Evolutionary conservation across 2,797 vertebrate genomes (phyloP).

Genomic region (Sebastes diaconus): DNA sequence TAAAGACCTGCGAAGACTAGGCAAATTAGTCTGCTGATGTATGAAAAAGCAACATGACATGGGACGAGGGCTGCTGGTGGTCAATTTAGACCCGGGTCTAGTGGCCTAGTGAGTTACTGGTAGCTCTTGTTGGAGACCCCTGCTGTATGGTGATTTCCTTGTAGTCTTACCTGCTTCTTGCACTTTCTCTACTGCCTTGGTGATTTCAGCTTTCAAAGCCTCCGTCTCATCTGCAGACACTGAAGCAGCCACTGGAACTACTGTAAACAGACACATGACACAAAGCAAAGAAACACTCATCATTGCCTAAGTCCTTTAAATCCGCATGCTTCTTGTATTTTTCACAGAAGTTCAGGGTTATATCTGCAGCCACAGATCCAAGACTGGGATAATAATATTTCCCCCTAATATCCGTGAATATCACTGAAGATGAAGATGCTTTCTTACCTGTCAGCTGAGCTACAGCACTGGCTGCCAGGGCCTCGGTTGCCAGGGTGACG

Average conservation of each 20-base stretch:
- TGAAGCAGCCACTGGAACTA: slow-evolving; percentile 89
- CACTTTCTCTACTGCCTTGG: slow-evolving; percentile 96
- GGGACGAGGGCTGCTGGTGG: no score
- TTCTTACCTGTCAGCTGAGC: slow-evolving; percentile 92
- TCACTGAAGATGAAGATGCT: background rate
- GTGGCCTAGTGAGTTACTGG: no score
- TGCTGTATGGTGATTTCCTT: background rate
- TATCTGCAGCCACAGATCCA: background rate
- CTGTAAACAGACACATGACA: slow-evolving; percentile 70
- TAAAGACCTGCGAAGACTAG: no score
- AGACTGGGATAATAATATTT: background rate
- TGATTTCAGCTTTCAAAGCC: slow-evolving; percentile 96
- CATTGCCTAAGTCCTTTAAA: background rate
- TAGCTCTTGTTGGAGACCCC: no score
- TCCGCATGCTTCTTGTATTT: background rate
- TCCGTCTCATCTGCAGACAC: slow-evolving; percentile 94
- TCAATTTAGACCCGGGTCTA: no score
- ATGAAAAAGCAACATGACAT: no score
- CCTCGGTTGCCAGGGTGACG: slow-evolving; percentile 91
- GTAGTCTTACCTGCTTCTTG: slow-evolving; percentile 91
- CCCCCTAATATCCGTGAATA: background rate
- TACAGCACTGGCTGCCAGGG: slow-evolving; percentile 88
- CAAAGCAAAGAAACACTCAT: background rate
- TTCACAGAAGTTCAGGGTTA: background rate
- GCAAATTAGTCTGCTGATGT: no score